Evolutionary conservation across 2,797 vertebrate genomes (phyloP).

Genomic region (Chaunax sp.): DNA sequence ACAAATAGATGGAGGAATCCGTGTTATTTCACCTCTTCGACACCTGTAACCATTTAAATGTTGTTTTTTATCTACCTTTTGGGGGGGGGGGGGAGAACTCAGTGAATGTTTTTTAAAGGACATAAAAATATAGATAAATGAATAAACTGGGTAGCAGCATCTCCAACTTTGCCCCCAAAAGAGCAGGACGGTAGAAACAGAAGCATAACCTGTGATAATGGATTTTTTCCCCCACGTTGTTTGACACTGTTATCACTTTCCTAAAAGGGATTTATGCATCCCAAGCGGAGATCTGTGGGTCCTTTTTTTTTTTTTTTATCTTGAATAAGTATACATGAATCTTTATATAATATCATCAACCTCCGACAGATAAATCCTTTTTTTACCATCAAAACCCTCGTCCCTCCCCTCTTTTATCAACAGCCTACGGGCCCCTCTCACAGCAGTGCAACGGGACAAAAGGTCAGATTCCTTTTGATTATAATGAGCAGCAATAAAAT

Average conservation of each 20-base stretch:
- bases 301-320: neutral
- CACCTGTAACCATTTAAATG: too few relatives aligned
- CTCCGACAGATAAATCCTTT: slow-evolving; percentile 41
- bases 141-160: too few relatives aligned
- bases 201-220: too few relatives aligned
- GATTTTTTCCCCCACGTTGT: too few relatives aligned
- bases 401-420: slow-evolving; percentile 44
- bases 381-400: slow-evolving; percentile 32
- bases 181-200: too few relatives aligned
- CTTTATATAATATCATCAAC: slow-evolving; percentile 49
- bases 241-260: neutral
- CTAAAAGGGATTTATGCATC: slow-evolving; percentile 1
- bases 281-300: slow-evolving; percentile 8
- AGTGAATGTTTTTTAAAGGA: too few relatives aligned
- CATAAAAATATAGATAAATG: too few relatives aligned
- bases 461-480: slow-evolving; percentile 78
- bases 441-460: slow-evolving; percentile 63
- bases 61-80: too few relatives aligned
- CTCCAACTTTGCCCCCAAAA: too few relatives aligned
- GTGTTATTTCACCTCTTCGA: too few relatives aligned
- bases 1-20: too few relatives aligned
- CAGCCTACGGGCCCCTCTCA: slow-evolving; percentile 63
- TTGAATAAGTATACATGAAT: slow-evolving; percentile 25
- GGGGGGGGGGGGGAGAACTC: too few relatives aligned
- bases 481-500: slow-evolving; percentile 78